Evolutionary conservation across 1,140 invertebrate species (phyloP).

Genomic region (Bombus soroeensis): DNA sequence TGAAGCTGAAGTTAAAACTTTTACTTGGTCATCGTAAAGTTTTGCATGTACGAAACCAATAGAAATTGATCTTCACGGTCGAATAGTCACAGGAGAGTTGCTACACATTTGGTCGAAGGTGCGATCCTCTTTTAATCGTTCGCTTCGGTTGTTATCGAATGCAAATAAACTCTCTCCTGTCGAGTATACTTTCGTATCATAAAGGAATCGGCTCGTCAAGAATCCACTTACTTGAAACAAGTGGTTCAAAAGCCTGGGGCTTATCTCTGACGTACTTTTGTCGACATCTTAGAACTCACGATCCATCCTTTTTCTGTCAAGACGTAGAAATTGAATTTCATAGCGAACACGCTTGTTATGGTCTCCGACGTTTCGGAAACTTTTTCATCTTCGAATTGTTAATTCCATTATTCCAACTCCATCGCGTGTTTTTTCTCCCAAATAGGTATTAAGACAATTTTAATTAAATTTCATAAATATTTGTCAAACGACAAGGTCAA

Average conservation of each 20-base stretch:
- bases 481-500: neutral
- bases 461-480: neutral
- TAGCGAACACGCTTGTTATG: no score
- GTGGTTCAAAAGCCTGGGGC: slow-evolving; percentile 12
- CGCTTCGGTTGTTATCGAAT: slow-evolving; percentile 44
- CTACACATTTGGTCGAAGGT: neutral
- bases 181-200: slow-evolving; percentile 35
- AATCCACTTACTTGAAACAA: slow-evolving; percentile 43
- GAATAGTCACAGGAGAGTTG: neutral
- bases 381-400: neutral
- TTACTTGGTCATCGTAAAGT: neutral
- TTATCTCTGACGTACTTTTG: slow-evolving; percentile 45
- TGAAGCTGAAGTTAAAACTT: neutral
- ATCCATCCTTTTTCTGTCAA: neutral
- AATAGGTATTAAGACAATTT: neutral
- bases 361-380: neutral
- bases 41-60: neutral
- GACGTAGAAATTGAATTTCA: neutral
- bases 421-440: neutral
- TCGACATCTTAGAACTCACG: slow-evolving; percentile 23
- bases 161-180: slow-evolving; percentile 51
- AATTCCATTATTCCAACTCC: neutral
- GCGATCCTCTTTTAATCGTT: slow-evolving; percentile 4
- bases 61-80: neutral
- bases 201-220: slow-evolving; percentile 29